Evolutionary conservation across 2,888 invertebrate species (phyloP).

Genomic region (Drosophila rubida): DNA sequence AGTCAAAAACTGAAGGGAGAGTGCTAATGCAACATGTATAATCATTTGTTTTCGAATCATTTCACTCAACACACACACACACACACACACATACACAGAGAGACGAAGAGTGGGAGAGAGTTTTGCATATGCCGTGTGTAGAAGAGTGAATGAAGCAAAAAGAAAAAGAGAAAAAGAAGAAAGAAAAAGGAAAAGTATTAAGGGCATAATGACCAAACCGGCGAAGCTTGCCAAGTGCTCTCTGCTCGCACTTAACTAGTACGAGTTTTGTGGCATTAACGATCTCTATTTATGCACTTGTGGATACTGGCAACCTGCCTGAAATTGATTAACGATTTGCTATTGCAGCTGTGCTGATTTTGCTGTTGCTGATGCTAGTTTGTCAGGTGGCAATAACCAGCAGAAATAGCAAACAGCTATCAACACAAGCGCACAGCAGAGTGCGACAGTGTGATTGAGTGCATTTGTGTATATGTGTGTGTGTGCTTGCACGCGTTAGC

Average conservation of each 20-base stretch:
- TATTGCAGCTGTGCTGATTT: slow-evolving; percentile 56
- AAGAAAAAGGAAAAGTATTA: slow-evolving; percentile 24
- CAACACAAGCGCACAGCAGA: slow-evolving; percentile 16
- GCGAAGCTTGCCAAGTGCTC: slow-evolving; percentile 28
- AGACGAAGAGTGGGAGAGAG: slow-evolving; percentile 25
- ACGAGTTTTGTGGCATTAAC: slow-evolving; percentile 23
- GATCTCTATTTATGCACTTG: slow-evolving; percentile 46
- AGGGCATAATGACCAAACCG: slow-evolving; percentile 44
- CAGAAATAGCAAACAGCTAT: slow-evolving; percentile 28
- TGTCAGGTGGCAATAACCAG: slow-evolving; percentile 48
- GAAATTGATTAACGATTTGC: slow-evolving; percentile 64
- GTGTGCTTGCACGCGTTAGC: slow-evolving; percentile 41
- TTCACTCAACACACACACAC: slow-evolving; percentile 8
- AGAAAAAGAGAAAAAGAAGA: slow-evolving; percentile 10
- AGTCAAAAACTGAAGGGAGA: too few relatives aligned
- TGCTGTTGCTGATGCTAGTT: slow-evolving; percentile 29
- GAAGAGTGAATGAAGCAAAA: slow-evolving; percentile 3
- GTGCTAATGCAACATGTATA: neutral
- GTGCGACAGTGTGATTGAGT: neutral
- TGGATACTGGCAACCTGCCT: slow-evolving; percentile 43
- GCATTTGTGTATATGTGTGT: neutral
- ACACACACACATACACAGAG: slow-evolving; percentile 3
- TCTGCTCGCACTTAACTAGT: slow-evolving; percentile 7
- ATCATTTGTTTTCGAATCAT: slow-evolving; percentile 3
- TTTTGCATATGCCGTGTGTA: slow-evolving; percentile 9